phyloP scores from a whole-genome alignment of 1,140 invertebrate genomes.

The Neotoxoptera formosana region DNA sequence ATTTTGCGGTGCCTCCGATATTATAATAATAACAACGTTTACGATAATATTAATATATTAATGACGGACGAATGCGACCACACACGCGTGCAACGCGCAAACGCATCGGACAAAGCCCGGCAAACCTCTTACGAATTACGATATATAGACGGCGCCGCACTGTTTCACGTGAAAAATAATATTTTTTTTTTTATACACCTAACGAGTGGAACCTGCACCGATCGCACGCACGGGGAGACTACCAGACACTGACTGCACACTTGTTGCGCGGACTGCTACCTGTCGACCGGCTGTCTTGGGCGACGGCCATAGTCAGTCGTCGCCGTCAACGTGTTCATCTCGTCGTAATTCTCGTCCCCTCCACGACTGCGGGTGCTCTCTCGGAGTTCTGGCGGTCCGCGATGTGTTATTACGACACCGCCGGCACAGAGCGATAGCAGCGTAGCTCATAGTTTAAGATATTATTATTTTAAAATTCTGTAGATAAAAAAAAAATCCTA shows the following conservation, averaged over 20 bases:
- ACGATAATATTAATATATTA: conserved; percentile 15
- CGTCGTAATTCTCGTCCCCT: background rate
- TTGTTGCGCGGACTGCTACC: no score
- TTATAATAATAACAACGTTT: conserved; percentile 8
- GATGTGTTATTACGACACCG: background rate
- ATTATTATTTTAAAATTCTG: no score
- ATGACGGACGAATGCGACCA: background rate
- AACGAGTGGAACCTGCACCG: background rate
- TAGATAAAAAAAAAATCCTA: no score
- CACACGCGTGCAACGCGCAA: no score
- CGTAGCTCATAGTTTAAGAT: no score
- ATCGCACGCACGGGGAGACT: background rate
- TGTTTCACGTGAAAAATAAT: background rate
- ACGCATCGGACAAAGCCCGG: background rate
- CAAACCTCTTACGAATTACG: background rate
- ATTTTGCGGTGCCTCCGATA: background rate
- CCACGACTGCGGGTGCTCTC: no score
- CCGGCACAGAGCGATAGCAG: no score
- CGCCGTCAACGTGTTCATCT: background rate
- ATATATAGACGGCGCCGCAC: background rate
- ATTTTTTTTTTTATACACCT: no score
- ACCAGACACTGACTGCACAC: background rate
- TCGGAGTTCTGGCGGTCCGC: background rate
- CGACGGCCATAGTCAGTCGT: background rate
- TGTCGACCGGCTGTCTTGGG: background rate